Percentiles rank a stretch among this genome's conserved stretches.
Conservation (phyloP, 2,113 vertebrate genomes). For the Urocynchramus pylzowi region DNA sequence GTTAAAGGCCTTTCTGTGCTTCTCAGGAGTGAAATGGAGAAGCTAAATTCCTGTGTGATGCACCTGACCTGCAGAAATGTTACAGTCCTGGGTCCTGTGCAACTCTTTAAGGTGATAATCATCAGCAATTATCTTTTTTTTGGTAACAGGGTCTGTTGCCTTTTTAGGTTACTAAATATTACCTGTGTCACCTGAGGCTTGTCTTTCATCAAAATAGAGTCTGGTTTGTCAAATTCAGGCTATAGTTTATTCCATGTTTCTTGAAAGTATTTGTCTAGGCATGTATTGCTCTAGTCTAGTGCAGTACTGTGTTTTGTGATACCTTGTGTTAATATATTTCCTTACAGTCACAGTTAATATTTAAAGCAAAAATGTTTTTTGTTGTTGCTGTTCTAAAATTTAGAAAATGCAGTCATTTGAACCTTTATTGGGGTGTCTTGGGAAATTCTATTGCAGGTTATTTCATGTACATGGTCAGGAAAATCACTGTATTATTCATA, state of each 20-base stretch:
- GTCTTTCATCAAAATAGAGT: not conserved
- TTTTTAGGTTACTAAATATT: not conserved
- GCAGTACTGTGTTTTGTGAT: not conserved
- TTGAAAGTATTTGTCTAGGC: not conserved
- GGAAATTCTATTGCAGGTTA: not conserved
- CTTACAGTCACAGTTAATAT: not conserved
- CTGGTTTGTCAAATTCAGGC: not conserved
- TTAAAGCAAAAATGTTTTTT: not conserved
- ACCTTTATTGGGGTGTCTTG: not conserved
- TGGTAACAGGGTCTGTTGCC: accelerated
- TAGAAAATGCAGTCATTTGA: not conserved
- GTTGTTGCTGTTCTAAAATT: not conserved
- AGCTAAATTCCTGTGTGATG: not conserved
- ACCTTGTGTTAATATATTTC: not conserved
- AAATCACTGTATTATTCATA: not conserved
- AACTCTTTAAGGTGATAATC: not conserved
- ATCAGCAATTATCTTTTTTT: not conserved
- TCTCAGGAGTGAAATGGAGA: not conserved
- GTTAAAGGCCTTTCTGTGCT: not conserved
- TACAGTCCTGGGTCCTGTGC: not conserved
- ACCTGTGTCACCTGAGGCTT: not conserved
- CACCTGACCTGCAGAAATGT: not conserved
- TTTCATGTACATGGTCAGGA: not conserved
- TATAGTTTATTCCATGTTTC: not conserved
- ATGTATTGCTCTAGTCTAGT: not conserved